Base-by-base conservation (phyloP, 2,113 vertebrate genomes). In the Octodon degus region DNA sequence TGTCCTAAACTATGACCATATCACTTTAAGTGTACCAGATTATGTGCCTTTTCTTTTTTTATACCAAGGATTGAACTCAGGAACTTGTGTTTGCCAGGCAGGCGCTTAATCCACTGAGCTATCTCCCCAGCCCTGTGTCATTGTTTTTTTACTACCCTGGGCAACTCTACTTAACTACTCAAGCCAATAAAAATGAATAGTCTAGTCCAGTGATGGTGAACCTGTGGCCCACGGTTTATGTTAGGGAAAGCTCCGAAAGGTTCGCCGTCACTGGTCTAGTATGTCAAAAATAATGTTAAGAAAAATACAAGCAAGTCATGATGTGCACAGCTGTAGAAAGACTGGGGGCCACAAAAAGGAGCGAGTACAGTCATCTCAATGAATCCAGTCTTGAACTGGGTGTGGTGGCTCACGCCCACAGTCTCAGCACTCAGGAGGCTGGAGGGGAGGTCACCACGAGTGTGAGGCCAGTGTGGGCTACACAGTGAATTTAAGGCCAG, bases 171-270 rank as follows among this genome's bases (percentile, higher is more conserved):
- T 53, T 14, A 87, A 65, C 2, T 8, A 86, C n/a, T 37, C 43
- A 87, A 81, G 85, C 34, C 68, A 90, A 77, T 92, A 58, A 88
- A 85, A 83, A 65, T 30, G 30, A 81, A 43, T 50, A 76, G 25
- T 43, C 25, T 43, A 47, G 77, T 6, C 50, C 77, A 77, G 43
- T 5, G 77, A 43, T 34, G 47, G 77, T 3, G 74, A 47, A 76
- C 74, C 74, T 76, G 74, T 14, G 74, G 24, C 40, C 40, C 40
- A 76, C 40, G 50, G 40, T 14, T 77, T 14, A 7, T 50, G 25
- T 50, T 16, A 16, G 1, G 30, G 74, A 77, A 77, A 25, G 40
- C 74, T 77, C 74, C 30, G 27, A 77, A 50, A 50, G 25, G 25
- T 47, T 77, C 7, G 0, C 24, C 25, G 8, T 30, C 40, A 77